phyloP scores from a whole-genome alignment of 1,140 invertebrate species.

The Zelostemma sp. region DNA sequence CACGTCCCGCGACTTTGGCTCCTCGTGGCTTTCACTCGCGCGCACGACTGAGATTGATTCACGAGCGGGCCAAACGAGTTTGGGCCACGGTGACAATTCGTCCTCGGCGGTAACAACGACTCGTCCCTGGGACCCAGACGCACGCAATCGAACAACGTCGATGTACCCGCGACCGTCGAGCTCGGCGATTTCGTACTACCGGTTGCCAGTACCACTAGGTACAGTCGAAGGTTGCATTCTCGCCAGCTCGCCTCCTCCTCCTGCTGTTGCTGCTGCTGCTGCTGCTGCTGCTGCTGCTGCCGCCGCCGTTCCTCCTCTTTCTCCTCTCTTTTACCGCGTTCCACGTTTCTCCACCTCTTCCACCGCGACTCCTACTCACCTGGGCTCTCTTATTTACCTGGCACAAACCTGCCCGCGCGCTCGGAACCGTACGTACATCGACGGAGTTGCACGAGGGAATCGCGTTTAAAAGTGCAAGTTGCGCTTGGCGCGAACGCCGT shows the following conservation, averaged over 20 bases:
- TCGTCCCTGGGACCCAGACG: not conserved
- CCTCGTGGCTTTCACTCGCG: not conserved
- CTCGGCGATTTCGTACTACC: constrained; percentile 55
- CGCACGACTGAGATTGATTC: not conserved
- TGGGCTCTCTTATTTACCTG: constrained; percentile 64
- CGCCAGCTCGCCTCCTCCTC: constrained; percentile 38
- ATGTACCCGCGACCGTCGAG: constrained; percentile 20
- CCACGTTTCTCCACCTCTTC: constrained; percentile 28
- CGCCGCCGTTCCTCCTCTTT: too few species aligned
- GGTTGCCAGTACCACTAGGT: constrained; percentile 50
- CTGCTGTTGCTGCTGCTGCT: constrained; percentile 21
- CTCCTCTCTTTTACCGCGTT: constrained; percentile 20
- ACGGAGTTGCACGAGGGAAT: constrained; percentile 42
- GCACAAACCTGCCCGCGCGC: constrained; percentile 44
- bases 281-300: constrained; percentile 24
- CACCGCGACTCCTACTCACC: constrained; percentile 48
- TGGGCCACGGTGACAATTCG: not conserved
- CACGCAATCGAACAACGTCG: not conserved
- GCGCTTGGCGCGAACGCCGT: not conserved
- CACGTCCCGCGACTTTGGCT: constrained; percentile 4
- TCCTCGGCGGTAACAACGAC: not conserved
- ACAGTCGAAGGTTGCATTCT: constrained; percentile 60
- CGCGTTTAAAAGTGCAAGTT: constrained; percentile 26
- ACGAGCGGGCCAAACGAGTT: not conserved
- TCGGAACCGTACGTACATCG: too few species aligned